A percentile compares a stretch with the other conserved stretches of the same genome.
Evolutionary conservation across 2,888 invertebrate species (phyloP).

Genomic region (Lampropteryx suffumata): DNA sequence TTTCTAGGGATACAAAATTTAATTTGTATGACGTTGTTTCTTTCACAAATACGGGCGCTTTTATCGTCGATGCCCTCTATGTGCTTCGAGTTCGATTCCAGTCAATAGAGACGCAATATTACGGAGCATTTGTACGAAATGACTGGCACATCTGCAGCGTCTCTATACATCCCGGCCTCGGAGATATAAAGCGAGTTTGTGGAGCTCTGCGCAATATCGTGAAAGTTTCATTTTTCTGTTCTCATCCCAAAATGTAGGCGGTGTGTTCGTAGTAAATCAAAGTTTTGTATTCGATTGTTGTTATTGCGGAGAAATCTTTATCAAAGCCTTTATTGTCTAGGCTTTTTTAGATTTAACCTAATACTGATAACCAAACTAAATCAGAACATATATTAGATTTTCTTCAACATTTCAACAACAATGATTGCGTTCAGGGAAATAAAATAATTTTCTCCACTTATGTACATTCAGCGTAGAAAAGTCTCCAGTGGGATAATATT

Average conservation of each 20-base stretch:
- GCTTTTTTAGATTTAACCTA: neutral
- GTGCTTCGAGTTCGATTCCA: constrained; percentile 59
- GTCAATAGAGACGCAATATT: constrained; percentile 66
- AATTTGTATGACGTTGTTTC: constrained; percentile 67
- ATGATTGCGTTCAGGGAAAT: constrained; percentile 11
- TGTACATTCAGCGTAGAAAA: constrained; percentile 37
- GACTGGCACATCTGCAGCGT: constrained; percentile 64
- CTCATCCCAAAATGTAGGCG: constrained; percentile 34
- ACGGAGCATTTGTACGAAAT: constrained; percentile 66
- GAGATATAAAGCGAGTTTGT: constrained; percentile 60
- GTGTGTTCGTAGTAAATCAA: constrained; percentile 33
- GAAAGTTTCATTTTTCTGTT: constrained; percentile 46
- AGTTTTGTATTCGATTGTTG: constrained; percentile 29
- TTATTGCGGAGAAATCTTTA: constrained; percentile 8
- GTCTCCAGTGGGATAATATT: constrained; percentile 50
- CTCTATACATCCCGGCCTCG: constrained; percentile 40
- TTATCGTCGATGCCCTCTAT: constrained; percentile 68
- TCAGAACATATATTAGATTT: neutral
- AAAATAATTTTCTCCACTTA: constrained; percentile 46
- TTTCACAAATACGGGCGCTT: constrained; percentile 52
- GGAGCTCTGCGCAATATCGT: constrained; percentile 56
- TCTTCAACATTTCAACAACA: neutral
- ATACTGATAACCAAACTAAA: too few relatives aligned
- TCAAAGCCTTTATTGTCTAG: neutral
- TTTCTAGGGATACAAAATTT: constrained; percentile 67